A percentile compares a stretch with the other conserved stretches of the same genome.
phyloP scores from a whole-genome alignment of 1,140 invertebrate genomes.

The Bactericera cockerelli region DNA sequence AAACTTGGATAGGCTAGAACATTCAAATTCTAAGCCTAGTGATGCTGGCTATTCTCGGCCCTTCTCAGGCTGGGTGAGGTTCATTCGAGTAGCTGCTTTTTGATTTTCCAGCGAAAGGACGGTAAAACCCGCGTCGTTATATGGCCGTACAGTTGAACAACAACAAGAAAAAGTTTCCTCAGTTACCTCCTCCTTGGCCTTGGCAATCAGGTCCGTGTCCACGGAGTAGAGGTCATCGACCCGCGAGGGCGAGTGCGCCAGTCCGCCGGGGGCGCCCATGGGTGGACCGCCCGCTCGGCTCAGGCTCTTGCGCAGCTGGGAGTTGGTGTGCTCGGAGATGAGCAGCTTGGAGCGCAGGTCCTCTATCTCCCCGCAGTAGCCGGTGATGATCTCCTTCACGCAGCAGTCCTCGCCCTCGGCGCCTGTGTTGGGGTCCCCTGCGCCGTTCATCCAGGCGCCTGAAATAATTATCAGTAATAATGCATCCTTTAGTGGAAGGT shows the following conservation, averaged over 20 bases:
- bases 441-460: slow-evolving; percentile 9
- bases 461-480: too few relatives aligned
- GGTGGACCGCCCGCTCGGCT: slow-evolving; percentile 6
- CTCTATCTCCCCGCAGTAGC: slow-evolving; percentile 84
- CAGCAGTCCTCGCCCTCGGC: slow-evolving; percentile 32
- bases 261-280: neutral
- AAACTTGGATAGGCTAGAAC: too few relatives aligned
- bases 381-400: slow-evolving; percentile 54
- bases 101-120: too few relatives aligned
- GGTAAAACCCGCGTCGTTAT: too few relatives aligned
- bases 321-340: slow-evolving; percentile 74
- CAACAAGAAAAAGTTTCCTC: too few relatives aligned
- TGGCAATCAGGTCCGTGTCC: slow-evolving; percentile 34
- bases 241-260: neutral
- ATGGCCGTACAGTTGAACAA: too few relatives aligned
- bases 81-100: too few relatives aligned
- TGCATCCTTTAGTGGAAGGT: too few relatives aligned
- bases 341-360: slow-evolving; percentile 69
- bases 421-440: slow-evolving; percentile 7
- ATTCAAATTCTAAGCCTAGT: too few relatives aligned
- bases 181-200: slow-evolving; percentile 52
- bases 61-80: too few relatives aligned
- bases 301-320: slow-evolving; percentile 45
- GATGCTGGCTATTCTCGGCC: too few relatives aligned
- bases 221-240: slow-evolving; percentile 16